phyloP scores from a whole-genome alignment of 2,113 vertebrate species.

The Genyomyrus donnyi region DNA sequence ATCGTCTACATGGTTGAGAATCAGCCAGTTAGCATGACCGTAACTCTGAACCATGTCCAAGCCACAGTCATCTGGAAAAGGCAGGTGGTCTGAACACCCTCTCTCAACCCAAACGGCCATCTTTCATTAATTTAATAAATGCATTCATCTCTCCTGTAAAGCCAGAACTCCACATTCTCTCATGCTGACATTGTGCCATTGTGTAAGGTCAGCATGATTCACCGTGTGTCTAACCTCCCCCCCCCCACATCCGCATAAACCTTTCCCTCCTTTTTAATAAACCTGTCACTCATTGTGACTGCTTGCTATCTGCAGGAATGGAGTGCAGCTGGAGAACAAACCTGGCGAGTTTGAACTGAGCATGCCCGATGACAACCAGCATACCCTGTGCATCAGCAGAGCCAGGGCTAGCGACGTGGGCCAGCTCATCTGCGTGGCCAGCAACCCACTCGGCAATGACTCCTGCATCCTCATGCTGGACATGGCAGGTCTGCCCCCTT shows the following conservation, averaged over 20 bases:
- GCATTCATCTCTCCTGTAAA: background rate
- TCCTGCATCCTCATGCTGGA: conserved; percentile 68
- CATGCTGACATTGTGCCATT: background rate
- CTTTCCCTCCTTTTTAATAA: background rate
- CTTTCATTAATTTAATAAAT: background rate
- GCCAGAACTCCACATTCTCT: background rate
- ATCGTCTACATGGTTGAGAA: conserved; percentile 84
- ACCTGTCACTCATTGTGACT: background rate
- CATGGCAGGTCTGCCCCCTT: conserved; percentile 69
- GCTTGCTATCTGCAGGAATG: conserved; percentile 53
- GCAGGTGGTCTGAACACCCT: conserved; percentile 45
- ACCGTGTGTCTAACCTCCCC: background rate
- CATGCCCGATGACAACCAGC: conserved; percentile 86
- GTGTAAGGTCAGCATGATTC: background rate
- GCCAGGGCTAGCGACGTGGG: conserved; percentile 68
- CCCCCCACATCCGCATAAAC: background rate
- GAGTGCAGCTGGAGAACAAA: conserved; percentile 60
- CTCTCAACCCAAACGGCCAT: background rate
- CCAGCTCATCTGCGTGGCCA: conserved; percentile 71
- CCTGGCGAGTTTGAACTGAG: conserved; percentile 69
- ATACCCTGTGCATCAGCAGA: conserved; percentile 70
- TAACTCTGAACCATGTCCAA: conserved; percentile 88
- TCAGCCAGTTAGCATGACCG: conserved; percentile 69
- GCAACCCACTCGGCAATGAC: conserved; percentile 74
- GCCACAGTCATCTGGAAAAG: conserved; percentile 80